Percentiles rank a stretch among this genome's conserved stretches.
These are phyloP conservation scores for Schrankia costaestrigalis DNA, from an alignment of 2,888 invertebrate species.

Conservation along the genomic window DNA sequence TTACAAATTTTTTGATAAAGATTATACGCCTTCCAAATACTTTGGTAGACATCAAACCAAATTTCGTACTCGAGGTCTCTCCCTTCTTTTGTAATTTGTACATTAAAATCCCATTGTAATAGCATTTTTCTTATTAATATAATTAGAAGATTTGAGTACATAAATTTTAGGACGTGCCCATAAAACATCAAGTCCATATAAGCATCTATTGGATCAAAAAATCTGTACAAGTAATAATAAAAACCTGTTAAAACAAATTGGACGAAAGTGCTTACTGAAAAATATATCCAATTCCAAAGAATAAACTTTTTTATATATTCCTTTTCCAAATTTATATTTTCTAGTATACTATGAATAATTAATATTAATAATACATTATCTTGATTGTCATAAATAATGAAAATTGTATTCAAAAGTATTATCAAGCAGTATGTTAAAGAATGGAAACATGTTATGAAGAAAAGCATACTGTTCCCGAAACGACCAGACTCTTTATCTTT, in stretches of 20 bases:
- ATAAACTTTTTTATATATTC: neutral
- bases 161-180: neutral
- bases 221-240: neutral
- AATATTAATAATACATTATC: slow-evolving; percentile 3
- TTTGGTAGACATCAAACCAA: no score
- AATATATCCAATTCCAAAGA: slow-evolving; percentile 4
- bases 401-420: neutral
- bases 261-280: neutral
- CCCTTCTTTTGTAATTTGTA: no score
- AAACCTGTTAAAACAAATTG: neutral
- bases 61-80: no score
- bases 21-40: no score
- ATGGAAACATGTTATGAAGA: neutral
- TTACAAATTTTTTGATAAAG: no score
- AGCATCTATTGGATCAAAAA: neutral
- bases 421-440: neutral
- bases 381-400: slow-evolving; percentile 3
- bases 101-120: no score
- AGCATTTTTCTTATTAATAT: no score
- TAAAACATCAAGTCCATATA: neutral
- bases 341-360: neutral
- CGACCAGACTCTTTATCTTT: neutral
- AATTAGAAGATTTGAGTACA: no score
- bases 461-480: neutral
- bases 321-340: neutral